Conservation (phyloP, 1,140 invertebrate genomes). For the Zaprionus camerounensis region DNA sequence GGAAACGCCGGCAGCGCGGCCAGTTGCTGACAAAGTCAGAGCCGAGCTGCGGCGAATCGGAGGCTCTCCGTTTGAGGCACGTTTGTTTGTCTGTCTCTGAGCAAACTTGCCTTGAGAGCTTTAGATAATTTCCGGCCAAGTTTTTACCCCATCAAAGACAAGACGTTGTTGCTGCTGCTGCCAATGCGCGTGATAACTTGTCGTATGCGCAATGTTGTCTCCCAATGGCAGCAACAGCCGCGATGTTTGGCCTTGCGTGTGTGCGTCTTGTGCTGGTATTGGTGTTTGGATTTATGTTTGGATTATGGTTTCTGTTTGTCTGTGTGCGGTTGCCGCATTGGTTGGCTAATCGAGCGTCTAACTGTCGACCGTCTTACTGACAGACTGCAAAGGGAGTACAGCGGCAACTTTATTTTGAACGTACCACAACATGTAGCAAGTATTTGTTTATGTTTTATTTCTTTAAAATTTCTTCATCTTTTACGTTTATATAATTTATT, state of each 20-base stretch:
- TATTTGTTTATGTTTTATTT: constrained; percentile 21
- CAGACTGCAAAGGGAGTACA: constrained; percentile 52
- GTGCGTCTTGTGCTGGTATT: constrained; percentile 28
- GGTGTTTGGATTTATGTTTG: constrained; percentile 10
- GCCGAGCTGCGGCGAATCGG: constrained; percentile 71
- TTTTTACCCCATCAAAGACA: constrained; percentile 68
- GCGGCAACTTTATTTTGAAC: constrained; percentile 44
- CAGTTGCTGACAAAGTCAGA: constrained; percentile 73
- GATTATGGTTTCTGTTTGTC: constrained; percentile 20
- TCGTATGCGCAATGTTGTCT: constrained; percentile 71
- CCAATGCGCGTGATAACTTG: constrained; percentile 70
- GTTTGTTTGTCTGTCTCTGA: constrained; percentile 12
- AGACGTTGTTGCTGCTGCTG: constrained; percentile 50
- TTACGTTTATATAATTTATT: constrained; percentile 26
- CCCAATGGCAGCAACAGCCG: constrained; percentile 71
- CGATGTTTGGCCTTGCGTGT: constrained; percentile 38
- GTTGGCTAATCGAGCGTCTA: constrained; percentile 73
- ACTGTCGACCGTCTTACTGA: constrained; percentile 29
- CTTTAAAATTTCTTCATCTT: constrained; percentile 24
- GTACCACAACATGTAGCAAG: constrained; percentile 66
- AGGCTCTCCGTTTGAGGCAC: constrained; percentile 33
- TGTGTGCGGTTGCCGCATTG: constrained; percentile 52
- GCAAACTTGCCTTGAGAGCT: constrained; percentile 46
- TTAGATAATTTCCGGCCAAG: constrained; percentile 79
- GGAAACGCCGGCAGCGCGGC: constrained; percentile 14